phyloP scores from a whole-genome alignment of 2,113 vertebrate genomes.

The Bucco capensis region DNA sequence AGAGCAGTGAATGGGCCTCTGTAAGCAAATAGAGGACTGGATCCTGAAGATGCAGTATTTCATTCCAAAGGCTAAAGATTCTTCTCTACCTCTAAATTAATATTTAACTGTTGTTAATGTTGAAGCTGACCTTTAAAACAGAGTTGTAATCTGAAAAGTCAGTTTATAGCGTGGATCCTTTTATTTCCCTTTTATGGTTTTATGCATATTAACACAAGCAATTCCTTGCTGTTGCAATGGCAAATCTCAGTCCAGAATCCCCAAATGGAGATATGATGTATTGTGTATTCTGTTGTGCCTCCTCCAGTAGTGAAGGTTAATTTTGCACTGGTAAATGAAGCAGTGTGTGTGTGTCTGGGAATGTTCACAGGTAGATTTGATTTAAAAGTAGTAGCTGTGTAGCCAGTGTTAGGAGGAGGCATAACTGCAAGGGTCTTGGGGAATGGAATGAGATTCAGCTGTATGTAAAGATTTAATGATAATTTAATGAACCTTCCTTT shows the following conservation, averaged over 20 bases:
- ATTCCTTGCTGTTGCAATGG: not conserved
- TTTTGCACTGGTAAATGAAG: not conserved
- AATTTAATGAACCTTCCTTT: not conserved
- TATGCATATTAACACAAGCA: not conserved
- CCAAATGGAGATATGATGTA: not conserved
- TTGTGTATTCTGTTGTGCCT: not conserved
- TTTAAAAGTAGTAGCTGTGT: not conserved
- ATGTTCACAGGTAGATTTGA: not conserved
- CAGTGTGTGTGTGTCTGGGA: not conserved
- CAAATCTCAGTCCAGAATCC: not conserved
- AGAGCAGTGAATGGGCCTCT: not conserved
- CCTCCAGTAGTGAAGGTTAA: not conserved
- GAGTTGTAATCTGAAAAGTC: not conserved
- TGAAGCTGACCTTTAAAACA: not conserved
- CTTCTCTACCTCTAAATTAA: not conserved
- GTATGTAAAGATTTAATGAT: not conserved
- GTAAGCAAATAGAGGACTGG: not conserved
- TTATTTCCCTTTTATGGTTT: not conserved
- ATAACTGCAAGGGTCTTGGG: not conserved
- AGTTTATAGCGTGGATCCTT: not conserved
- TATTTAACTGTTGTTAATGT: not conserved
- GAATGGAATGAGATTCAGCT: not conserved
- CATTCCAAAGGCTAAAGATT: not conserved
- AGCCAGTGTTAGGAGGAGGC: not conserved
- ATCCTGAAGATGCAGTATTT: not conserved